Evolutionary conservation across 2,888 invertebrate species (phyloP), one percentile per base, ranked within the genome.

Genomic region (Ypsolopha sequella): DNA sequence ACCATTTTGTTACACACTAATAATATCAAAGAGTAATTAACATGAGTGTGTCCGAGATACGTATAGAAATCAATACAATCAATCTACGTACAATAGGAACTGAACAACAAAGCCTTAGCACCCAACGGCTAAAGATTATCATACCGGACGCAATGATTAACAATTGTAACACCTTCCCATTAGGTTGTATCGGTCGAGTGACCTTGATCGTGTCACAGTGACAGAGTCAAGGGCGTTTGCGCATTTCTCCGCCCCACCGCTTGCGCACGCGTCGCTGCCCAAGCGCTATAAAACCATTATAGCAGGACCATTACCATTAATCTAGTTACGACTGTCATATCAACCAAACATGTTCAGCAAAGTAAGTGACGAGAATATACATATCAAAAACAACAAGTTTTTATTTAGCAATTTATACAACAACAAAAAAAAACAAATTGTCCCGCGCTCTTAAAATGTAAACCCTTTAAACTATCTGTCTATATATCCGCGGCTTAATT

Each of bases 261-360:
- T 24, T 24, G 54, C 62, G 58, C 58, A 56, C 55, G 59, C 58
- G 53, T 10, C 56, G 52, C 24, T 24, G 56, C 46, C 53, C 54
- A 60, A 54, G 63, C 66, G 72, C 66, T 78, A 80, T 79, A 79
- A 70, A 80, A 78, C 66, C 73, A 73, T 41, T 73, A 72, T 64
- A 54, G 60, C 66, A 57, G 60, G 61, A 58, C 61, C 55, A 62
- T 65, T 72, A 67, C 71, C 68, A 79, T 68, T 68, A 78, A 76
- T 78, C 73, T 67, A 66, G 65, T 64, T 60, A 63, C 58, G 64
- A 65, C 69, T 66, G 65, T 69, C 63, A 63, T 62, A 68, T 66
- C 66, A 70, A 60, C 59, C 68, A 75, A 70, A 62, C 24, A 78
- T 78, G 78, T 76, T 76, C 66, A 75, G 70, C 68, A 76, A 76